phyloP scores from a whole-genome alignment of 2,113 vertebrate species.

The Gadus macrocephalus region DNA sequence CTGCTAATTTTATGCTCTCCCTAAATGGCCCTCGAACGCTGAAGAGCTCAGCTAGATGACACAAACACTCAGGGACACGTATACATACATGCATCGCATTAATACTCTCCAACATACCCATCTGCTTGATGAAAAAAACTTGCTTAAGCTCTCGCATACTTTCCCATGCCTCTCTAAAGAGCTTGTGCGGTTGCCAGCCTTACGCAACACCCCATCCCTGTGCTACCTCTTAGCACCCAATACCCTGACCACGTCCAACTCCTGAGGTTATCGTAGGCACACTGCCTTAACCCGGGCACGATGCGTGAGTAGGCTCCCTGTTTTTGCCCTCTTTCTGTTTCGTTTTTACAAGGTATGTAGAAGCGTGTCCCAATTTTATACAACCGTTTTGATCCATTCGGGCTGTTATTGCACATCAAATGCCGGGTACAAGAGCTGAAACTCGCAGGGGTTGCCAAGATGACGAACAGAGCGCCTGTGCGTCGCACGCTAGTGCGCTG shows the following conservation, averaged over 20 bases:
- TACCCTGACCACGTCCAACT: constrained; percentile 6
- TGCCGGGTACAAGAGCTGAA: constrained; percentile 52
- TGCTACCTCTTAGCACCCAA: neutral
- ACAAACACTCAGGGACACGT: constrained; percentile 13
- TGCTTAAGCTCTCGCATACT: too few relatives aligned
- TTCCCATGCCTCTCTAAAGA: constrained; percentile 24
- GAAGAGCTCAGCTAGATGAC: constrained; percentile 28
- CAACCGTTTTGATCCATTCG: constrained; percentile 52
- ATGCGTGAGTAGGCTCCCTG: constrained; percentile 66
- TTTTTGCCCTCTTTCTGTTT: constrained; percentile 47
- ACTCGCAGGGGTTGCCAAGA: constrained; percentile 39
- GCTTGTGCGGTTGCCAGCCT: constrained; percentile 28
- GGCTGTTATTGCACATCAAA: constrained; percentile 62
- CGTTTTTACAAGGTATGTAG: constrained; percentile 68
- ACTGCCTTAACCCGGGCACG: constrained; percentile 48
- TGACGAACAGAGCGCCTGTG: constrained; percentile 36
- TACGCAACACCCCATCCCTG: neutral
- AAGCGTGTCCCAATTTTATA: constrained; percentile 67
- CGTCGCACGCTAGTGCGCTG: constrained; percentile 51
- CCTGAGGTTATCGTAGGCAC: constrained; percentile 40
- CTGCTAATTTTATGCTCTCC: constrained; percentile 38
- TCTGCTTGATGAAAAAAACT: too few relatives aligned
- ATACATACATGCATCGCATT: constrained; percentile 1
- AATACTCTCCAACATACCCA: constrained; percentile 17
- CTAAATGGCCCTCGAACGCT: constrained; percentile 41